Evolutionary conservation across 2,113 vertebrate genomes (phyloP).

Genomic region (Nesogale talazaci): DNA sequence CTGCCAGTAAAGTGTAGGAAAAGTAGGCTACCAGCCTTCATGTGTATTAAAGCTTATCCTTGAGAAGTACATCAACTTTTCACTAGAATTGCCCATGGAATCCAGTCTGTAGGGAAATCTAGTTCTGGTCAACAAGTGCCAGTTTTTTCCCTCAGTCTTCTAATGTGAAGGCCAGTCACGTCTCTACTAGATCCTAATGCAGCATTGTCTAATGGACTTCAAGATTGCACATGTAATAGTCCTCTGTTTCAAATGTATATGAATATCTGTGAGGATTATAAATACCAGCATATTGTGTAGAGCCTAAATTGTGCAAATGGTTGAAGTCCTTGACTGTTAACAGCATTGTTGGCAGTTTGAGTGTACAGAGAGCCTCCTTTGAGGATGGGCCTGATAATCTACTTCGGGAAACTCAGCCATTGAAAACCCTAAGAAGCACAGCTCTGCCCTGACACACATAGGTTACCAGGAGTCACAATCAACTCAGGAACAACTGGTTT

Average conservation of each 20-base stretch:
- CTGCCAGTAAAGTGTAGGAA: neutral
- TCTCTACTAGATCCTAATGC: rapidly evolving
- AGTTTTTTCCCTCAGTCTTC: neutral
- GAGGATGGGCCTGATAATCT: neutral
- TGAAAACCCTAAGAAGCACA: neutral
- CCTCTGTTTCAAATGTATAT: neutral
- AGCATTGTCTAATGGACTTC: neutral
- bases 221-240: neutral
- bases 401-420: neutral
- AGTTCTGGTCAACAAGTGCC: neutral
- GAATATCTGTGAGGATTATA: neutral
- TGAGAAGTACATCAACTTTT: neutral
- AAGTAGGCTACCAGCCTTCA: neutral
- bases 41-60: neutral
- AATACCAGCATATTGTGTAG: neutral
- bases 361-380: neutral
- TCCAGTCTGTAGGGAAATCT: neutral
- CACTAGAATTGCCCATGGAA: neutral
- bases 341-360: neutral
- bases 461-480: neutral
- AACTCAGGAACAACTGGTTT: neutral
- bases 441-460: neutral
- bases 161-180: neutral
- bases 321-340: neutral
- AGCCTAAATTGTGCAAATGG: neutral